Base-by-base conservation (phyloP, 2,888 invertebrate genomes). In the Andrena bicolor region DNA sequence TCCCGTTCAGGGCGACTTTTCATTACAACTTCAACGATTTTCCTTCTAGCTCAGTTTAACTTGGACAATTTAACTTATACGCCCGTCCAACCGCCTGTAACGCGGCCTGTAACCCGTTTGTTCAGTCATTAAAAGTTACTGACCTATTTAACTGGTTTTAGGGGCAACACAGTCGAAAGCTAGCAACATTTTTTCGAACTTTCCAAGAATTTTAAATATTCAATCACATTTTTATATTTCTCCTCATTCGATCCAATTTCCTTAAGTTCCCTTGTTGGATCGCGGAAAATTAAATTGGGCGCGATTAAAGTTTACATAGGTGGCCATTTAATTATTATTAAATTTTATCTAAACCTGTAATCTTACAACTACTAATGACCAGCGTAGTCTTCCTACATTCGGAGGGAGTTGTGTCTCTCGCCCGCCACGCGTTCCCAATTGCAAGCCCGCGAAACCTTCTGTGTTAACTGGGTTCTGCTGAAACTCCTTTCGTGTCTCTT, bases 21-120 rank as follows among this genome's bases (percentile, higher is more conserved):
- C 80, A 73, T 80, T 79, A 73, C 61, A 80, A 80, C 66, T 80
- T 79, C 66, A 68, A 80, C 80, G 72, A 79, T 56, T 23, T 66
- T 53, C 61, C 23, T 35, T 49, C 58, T 77, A n/a, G 23, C 5
- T 64, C 20, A 49, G 64, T 78, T 72, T 51, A 79, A 80, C 80
- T 79, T 66, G 28, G 60, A 53, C 66, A 78, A 72, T 80, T 61
- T 79, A 80, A 79, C 60, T 80, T 71, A 79, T 71, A 48, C 41
- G 26, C 65, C 65, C 32, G 53, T 51, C n/a, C 8, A 32, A 63
- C 5, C 26, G 61, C 26, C 26, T 20, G 61, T 10, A 63, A 30
- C 35, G 63, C 28, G 65, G 49, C 65, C 49, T 48, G 28, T 48
- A 16, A 65, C 16, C 20, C 53, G n/a, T 49, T 51, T 41, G 23